These are phyloP conservation scores for Rhodinocichla rosea DNA, from an alignment of 2,113 vertebrate genomes.

Conservation along the genomic window DNA sequence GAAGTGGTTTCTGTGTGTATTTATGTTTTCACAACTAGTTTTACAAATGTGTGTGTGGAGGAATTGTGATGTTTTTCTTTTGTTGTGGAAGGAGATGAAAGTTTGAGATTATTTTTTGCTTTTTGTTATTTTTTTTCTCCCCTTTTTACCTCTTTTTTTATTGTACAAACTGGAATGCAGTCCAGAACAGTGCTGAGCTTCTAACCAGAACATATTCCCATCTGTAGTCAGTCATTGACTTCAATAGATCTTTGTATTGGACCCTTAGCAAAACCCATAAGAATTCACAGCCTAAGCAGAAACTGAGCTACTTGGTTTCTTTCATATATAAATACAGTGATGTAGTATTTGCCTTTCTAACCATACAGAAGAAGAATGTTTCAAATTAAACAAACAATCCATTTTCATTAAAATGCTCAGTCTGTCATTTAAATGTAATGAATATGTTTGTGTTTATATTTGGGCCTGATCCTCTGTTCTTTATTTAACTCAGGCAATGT, in stretches of 20 bases:
- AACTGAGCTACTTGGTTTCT: neutral
- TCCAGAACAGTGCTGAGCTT: neutral
- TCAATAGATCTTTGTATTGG: neutral
- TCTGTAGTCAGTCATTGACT: neutral
- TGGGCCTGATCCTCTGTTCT: neutral
- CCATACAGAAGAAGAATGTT: neutral
- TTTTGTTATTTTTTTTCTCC: neutral
- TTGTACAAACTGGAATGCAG: neutral
- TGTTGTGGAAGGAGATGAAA: neutral
- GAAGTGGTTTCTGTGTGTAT: neutral
- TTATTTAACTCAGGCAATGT: neutral
- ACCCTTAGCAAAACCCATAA: neutral
- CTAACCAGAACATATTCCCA: neutral
- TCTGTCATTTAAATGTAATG: neutral
- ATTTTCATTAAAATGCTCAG: neutral
- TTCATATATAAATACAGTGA: neutral
- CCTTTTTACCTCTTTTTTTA: neutral
- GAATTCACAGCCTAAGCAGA: neutral
- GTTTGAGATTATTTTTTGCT: neutral
- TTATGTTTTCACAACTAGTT: neutral
- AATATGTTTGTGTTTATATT: neutral
- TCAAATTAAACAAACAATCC: neutral
- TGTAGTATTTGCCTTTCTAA: slow-evolving; percentile 6
- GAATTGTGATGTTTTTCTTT: neutral
- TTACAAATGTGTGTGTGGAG: neutral